Conservation (phyloP, 2,888 invertebrate genomes). For the Cyaniris semiargus region DNA sequence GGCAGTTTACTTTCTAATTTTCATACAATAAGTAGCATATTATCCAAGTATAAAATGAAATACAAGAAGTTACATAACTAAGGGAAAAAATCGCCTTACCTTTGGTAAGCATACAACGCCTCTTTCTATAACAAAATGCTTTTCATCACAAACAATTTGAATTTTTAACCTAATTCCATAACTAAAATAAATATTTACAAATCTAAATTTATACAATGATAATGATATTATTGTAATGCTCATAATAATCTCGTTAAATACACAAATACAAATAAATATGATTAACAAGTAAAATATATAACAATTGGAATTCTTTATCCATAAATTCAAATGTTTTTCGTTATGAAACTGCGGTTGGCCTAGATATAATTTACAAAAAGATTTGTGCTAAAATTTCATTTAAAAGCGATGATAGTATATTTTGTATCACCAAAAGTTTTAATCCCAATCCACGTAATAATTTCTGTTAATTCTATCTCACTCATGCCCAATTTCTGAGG, state of each 20-base stretch:
- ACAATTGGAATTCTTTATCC: background rate
- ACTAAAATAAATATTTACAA: slow-evolving; percentile 17
- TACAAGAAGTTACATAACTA: background rate
- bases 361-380: background rate
- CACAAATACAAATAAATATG: slow-evolving; percentile 7
- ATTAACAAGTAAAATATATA: slow-evolving; percentile 12
- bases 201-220: slow-evolving; percentile 15
- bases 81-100: background rate
- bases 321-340: background rate
- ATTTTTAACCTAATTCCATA: slow-evolving; percentile 8
- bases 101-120: background rate
- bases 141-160: slow-evolving; percentile 17
- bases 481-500: background rate
- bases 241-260: slow-evolving; percentile 1
- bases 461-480: background rate
- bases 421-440: background rate
- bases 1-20: background rate
- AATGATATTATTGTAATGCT: background rate
- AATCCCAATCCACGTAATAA: background rate
- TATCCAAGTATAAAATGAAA: background rate
- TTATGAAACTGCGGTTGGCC: background rate
- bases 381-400: slow-evolving; percentile 6
- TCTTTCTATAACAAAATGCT: slow-evolving; percentile 2
- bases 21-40: background rate
- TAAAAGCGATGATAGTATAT: background rate